A percentile compares a stretch with the other conserved stretches of the same genome.
phyloP scores from a whole-genome alignment of 1,140 invertebrate species.

The Chelonus insularis region DNA sequence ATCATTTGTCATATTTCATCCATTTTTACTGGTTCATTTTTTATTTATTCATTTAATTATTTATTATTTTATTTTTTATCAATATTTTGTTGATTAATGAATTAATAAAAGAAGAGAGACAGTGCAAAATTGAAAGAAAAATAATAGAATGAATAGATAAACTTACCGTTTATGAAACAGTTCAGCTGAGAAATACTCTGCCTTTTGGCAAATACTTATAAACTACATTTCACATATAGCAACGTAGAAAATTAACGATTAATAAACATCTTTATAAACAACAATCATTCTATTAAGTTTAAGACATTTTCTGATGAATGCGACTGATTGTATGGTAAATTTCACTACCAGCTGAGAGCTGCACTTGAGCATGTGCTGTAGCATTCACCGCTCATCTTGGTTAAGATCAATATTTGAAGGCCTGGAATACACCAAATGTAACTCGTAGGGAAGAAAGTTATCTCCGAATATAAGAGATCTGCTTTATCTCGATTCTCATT shows the following conservation, averaged over 20 bases:
- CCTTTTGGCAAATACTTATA: conserved; percentile 46
- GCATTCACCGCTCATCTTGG: conserved; percentile 26
- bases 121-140: too few species aligned
- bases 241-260: conserved; percentile 43
- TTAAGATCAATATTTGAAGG: conserved; percentile 50
- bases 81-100: too few species aligned
- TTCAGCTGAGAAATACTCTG: conserved; percentile 37
- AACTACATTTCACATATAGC: conserved; percentile 48
- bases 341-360: conserved; percentile 34
- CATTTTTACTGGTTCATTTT: too few species aligned
- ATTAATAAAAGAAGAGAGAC: too few species aligned
- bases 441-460: conserved; percentile 8
- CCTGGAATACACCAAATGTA: conserved; percentile 16
- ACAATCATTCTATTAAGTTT: conserved; percentile 43
- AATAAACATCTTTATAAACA: conserved; percentile 49
- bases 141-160: too few species aligned
- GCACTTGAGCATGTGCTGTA: conserved; percentile 48
- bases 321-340: background rate
- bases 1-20: too few species aligned
- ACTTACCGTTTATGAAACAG: conserved; percentile 39
- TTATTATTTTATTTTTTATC: too few species aligned
- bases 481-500: too few species aligned
- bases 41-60: too few species aligned
- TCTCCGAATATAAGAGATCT: conserved; percentile 17
- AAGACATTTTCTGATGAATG: conserved; percentile 38